These are phyloP conservation scores for Uropetala carovei DNA, from an alignment of 2,888 invertebrate species.

Conservation along the genomic window DNA sequence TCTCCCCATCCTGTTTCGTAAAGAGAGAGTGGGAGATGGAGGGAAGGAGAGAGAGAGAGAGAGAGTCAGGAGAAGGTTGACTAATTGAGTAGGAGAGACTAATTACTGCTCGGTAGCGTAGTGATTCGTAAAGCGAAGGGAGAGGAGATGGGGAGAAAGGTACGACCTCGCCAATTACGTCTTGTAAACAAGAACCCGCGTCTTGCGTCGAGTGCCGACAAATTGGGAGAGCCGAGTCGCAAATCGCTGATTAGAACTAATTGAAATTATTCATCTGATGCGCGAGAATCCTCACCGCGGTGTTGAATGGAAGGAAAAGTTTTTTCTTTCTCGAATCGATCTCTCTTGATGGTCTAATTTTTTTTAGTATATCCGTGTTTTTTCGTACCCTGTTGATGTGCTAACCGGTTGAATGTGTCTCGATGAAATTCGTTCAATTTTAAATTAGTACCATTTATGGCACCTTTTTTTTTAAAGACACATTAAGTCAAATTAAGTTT, in stretches of 20 bases:
- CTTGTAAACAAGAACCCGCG: neutral
- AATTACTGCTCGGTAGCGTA: neutral
- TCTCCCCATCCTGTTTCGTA: neutral
- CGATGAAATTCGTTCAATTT: too few relatives aligned
- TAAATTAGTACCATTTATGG: too few relatives aligned
- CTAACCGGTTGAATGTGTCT: neutral
- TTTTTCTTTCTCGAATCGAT: neutral
- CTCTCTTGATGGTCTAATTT: neutral
- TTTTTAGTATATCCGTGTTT: neutral
- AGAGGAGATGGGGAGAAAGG: neutral
- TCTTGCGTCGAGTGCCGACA: neutral
- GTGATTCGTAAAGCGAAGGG: neutral
- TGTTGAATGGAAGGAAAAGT: neutral
- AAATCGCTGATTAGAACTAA: constrained; percentile 23
- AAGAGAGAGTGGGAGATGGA: neutral
- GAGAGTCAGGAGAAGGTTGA: neutral
- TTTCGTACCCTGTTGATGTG: neutral
- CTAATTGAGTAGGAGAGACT: constrained; percentile 15
- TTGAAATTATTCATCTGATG: neutral
- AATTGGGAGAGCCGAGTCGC: neutral
- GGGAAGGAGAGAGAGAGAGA: neutral
- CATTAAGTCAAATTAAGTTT: too few relatives aligned
- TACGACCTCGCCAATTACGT: constrained; percentile 13
- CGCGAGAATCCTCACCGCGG: neutral
- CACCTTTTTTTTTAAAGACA: too few relatives aligned